Evolutionary conservation across 2,797 vertebrate genomes (phyloP), one percentile per base, ranked within the genome.

Genomic region (Anas capensis): DNA sequence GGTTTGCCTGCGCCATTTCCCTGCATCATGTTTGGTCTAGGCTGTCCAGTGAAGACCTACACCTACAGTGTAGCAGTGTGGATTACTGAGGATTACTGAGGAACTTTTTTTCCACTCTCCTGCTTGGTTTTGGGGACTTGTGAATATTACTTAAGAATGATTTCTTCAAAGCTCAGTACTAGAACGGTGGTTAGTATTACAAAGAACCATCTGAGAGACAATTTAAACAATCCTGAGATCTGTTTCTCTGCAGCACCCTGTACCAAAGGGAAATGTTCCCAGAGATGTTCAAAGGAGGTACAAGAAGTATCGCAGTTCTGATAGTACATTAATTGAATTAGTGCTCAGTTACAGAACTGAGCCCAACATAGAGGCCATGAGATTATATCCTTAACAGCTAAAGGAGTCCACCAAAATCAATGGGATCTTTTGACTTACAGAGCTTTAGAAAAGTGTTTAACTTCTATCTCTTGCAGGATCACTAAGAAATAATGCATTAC

Each of bases 111-210:
- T 68, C 27, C 38, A 75, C 0, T 44, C 78, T 71, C 31, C 10
- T 7, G 68, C 15, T 60, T 2, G 29, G 51, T 62, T 5, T 42
- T 46, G 8, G n/a, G 23, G 33, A 38, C 3, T 0, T 51, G 11
- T n/a, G 29, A 78, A 4, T 44, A 40, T 57, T 69, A 46, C 10
- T 69, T 7, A 29, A 5, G 6, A 2, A 3, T 20, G 64, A 20
- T 34, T 80, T 57, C 19, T 54, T 38, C 57, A 34, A 44, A 16
- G 13, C 8, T 81, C 27, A 53, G 53, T 64, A 17, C 40, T 78
- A 13, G 23, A 49, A 6, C 24, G 27, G 16, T 17, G 14, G 9
- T 27, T 85, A 1, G 0, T 21, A 3, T 7, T 56, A 9, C 34
- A 49, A 31, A 31, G 80, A 71, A 44, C 6, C 34, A 75, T 20